Conservation (phyloP, 2,113 vertebrate genomes). For the Antechinus flavipes region DNA sequence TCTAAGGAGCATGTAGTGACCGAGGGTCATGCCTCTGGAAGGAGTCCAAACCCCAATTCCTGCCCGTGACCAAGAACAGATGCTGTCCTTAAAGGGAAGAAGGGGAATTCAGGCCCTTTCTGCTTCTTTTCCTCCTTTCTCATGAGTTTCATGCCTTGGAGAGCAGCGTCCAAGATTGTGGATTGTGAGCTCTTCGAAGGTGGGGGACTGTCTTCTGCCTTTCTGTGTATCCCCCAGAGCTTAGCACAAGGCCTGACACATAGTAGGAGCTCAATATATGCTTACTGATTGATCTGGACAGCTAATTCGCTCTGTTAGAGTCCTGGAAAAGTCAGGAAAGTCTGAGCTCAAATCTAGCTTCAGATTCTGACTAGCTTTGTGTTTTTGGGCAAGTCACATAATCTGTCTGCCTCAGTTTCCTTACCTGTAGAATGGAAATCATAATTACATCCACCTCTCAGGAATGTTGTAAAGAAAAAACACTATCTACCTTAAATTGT, state of each 20-base stretch:
- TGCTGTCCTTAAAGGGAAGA: not conserved
- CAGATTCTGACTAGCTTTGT: not conserved
- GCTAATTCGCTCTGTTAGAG: not conserved
- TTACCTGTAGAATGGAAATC: not conserved
- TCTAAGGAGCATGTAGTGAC: not conserved
- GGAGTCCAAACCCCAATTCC: no score
- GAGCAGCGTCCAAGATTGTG: no score
- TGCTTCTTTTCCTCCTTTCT: not conserved
- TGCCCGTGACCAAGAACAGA: not conserved
- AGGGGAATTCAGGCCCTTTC: not conserved
- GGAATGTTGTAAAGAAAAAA: not conserved
- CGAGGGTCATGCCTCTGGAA: not conserved
- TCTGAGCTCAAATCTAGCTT: not conserved
- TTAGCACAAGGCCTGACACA: not conserved
- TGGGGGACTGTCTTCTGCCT: not conserved
- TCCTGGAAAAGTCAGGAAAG: not conserved
- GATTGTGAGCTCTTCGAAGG: not conserved
- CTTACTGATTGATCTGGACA: not conserved
- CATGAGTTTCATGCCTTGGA: not conserved
- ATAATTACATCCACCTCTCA: not conserved
- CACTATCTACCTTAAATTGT: not conserved
- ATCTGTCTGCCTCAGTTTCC: not conserved
- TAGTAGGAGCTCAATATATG: not conserved
- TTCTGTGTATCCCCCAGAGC: not conserved
- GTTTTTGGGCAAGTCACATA: not conserved